Evolutionary conservation across 2,113 vertebrate species (phyloP).

Genomic region (Barbus barbus): DNA sequence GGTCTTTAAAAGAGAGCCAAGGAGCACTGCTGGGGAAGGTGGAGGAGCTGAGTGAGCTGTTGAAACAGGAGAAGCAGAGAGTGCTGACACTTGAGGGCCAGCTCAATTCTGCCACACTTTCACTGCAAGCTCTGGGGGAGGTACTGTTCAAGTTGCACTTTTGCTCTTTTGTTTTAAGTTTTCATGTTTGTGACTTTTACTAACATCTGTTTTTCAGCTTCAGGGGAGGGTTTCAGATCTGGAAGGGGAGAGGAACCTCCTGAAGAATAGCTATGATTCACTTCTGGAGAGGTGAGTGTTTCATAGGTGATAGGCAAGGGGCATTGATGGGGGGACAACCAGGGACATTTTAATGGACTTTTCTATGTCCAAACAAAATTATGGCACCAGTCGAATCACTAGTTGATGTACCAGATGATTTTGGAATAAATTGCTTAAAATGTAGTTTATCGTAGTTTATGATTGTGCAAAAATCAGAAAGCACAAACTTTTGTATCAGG

Average conservation of each 20-base stretch:
- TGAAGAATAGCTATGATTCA: conserved; percentile 80
- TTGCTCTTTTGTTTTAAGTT: background rate
- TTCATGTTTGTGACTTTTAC: background rate
- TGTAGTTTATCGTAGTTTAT: background rate
- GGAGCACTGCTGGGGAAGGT: conserved; percentile 76
- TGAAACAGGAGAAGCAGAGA: conserved; percentile 79
- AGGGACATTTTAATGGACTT: background rate
- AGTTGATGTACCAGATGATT: background rate
- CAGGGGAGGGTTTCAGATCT: conserved; percentile 79
- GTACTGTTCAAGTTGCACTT: conserved; percentile 60
- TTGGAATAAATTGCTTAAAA: background rate
- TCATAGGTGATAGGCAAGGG: background rate
- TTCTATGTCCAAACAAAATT: too few relatives aligned
- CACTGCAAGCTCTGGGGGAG: conserved; percentile 75
- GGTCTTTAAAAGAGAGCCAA: conserved; percentile 71
- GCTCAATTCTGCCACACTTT: conserved; percentile 67
- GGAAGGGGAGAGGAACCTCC: conserved; percentile 78
- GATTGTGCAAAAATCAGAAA: background rate
- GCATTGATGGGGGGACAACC: background rate
- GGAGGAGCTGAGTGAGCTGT: conserved; percentile 73
- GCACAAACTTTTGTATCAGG: background rate
- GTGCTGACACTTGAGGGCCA: conserved; percentile 73
- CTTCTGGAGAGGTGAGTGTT: conserved; percentile 77
- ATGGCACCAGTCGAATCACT: background rate
- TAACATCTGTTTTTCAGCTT: conserved; percentile 67